Conservation (phyloP, 1,140 invertebrate genomes). For the Tetragonula clypearis region DNA sequence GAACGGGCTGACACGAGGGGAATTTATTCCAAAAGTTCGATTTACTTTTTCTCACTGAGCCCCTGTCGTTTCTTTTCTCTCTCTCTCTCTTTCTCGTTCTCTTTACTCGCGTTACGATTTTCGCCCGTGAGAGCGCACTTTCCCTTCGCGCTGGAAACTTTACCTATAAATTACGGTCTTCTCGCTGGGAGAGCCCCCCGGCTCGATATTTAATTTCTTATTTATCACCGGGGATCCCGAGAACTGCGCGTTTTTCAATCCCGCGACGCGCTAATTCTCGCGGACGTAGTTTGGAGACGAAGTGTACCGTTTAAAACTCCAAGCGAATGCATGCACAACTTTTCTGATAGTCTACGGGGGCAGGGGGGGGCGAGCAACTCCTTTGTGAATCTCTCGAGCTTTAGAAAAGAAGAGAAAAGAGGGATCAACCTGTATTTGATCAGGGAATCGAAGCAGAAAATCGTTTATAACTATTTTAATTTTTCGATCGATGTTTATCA, state of each 20-base stretch:
- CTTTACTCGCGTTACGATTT: slow-evolving; percentile 18
- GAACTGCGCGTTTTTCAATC: neutral
- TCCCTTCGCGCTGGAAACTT: slow-evolving; percentile 31
- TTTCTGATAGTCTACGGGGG: too few relatives aligned
- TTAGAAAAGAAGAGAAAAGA: too few relatives aligned
- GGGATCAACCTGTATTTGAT: too few relatives aligned
- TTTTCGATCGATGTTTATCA: too few relatives aligned
- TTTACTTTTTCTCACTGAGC: slow-evolving; percentile 17
- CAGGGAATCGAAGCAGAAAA: too few relatives aligned
- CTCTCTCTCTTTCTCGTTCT: neutral
- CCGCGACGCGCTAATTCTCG: slow-evolving; percentile 22
- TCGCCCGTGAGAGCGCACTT: slow-evolving; percentile 9
- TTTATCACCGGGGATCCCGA: slow-evolving; percentile 29
- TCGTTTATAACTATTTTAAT: too few relatives aligned
- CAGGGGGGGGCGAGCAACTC: too few relatives aligned
- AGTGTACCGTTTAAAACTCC: too few relatives aligned
- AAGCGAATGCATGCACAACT: too few relatives aligned
- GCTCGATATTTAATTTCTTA: slow-evolving; percentile 49
- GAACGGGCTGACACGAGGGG: neutral
- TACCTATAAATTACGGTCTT: slow-evolving; percentile 38
- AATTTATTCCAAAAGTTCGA: slow-evolving; percentile 33
- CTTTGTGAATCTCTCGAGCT: too few relatives aligned
- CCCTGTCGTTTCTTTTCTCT: neutral
- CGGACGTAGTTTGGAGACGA: neutral
- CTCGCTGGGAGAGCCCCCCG: neutral